phyloP scores from a whole-genome alignment of 2,888 invertebrate genomes.

The Pyrocoelia pectoralis region DNA sequence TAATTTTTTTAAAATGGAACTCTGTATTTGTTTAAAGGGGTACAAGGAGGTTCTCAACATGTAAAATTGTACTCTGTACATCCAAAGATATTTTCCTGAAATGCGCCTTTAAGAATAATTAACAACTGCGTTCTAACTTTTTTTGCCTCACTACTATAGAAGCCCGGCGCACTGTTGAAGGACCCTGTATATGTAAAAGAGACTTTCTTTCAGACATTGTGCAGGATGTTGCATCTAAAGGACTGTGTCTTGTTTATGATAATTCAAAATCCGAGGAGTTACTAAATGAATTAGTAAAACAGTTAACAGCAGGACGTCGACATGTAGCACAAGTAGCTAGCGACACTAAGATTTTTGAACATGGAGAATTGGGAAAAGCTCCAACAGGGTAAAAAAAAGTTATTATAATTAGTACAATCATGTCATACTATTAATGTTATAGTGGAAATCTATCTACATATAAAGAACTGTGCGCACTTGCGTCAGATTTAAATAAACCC shows the following conservation, averaged over 20 bases:
- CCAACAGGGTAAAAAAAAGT: slow-evolving; percentile 84
- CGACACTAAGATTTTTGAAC: slow-evolving; percentile 88
- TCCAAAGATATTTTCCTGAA: too few species aligned
- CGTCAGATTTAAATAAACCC: slow-evolving; percentile 93
- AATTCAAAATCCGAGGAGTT: slow-evolving; percentile 77
- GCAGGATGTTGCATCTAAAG: slow-evolving; percentile 93
- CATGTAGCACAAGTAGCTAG: slow-evolving; percentile 77
- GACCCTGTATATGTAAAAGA: too few species aligned
- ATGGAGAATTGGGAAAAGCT: slow-evolving; percentile 84
- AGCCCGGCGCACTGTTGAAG: too few species aligned
- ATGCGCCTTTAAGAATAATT: too few species aligned
- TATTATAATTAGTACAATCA: background rate
- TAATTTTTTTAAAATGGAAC: too few species aligned
- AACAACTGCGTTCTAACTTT: too few species aligned
- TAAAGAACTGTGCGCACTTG: slow-evolving; percentile 91
- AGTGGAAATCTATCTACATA: slow-evolving; percentile 92
- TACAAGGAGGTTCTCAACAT: too few species aligned
- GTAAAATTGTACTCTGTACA: too few species aligned
- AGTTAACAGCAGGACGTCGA: slow-evolving; percentile 81
- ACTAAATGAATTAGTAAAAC: slow-evolving; percentile 80
- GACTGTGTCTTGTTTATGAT: slow-evolving; percentile 87
- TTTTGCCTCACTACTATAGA: too few species aligned
- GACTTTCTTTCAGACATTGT: slow-evolving; percentile 74
- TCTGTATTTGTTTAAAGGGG: too few species aligned
- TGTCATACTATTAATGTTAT: background rate